phyloP scores from a whole-genome alignment of 2,888 invertebrate genomes.

The Volucella zonaria region DNA sequence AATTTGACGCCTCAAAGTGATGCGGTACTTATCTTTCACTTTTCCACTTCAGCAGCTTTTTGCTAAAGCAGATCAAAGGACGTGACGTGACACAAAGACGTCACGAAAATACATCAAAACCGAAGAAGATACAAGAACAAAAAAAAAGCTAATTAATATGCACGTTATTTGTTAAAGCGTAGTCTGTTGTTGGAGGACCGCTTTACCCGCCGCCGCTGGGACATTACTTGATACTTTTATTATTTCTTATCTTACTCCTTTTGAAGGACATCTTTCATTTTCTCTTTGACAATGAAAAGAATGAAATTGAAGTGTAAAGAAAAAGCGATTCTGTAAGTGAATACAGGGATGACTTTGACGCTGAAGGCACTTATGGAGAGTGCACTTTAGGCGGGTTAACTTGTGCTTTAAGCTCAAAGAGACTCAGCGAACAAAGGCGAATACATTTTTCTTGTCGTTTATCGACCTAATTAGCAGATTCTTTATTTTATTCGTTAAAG shows the following conservation, averaged over 20 bases:
- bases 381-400: conserved; percentile 41
- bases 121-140: conserved; percentile 22
- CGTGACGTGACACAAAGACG: conserved; percentile 21
- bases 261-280: conserved; percentile 24
- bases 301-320: conserved; percentile 52
- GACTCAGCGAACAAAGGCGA: conserved; percentile 2
- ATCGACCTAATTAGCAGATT: conserved; percentile 56
- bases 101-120: neutral
- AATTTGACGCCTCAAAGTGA: conserved; percentile 16
- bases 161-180: conserved; percentile 56
- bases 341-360: conserved; percentile 44
- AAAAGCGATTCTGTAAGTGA: conserved; percentile 25
- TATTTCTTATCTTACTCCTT: conserved; percentile 11
- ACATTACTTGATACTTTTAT: conserved; percentile 45
- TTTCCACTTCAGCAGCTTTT: conserved; percentile 31
- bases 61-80: conserved; percentile 45
- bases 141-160: conserved; percentile 64
- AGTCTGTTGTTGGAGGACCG: conserved; percentile 20
- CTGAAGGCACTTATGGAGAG: conserved; percentile 24
- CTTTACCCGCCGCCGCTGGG: conserved; percentile 18
- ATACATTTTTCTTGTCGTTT: conserved; percentile 23
- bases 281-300: conserved; percentile 40
- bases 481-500: conserved; percentile 2
- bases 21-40: conserved; percentile 2
- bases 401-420: conserved; percentile 17